These are phyloP conservation scores for Dryomyza anilis DNA, from an alignment of 2,888 invertebrate genomes.

Conservation along the genomic window DNA sequence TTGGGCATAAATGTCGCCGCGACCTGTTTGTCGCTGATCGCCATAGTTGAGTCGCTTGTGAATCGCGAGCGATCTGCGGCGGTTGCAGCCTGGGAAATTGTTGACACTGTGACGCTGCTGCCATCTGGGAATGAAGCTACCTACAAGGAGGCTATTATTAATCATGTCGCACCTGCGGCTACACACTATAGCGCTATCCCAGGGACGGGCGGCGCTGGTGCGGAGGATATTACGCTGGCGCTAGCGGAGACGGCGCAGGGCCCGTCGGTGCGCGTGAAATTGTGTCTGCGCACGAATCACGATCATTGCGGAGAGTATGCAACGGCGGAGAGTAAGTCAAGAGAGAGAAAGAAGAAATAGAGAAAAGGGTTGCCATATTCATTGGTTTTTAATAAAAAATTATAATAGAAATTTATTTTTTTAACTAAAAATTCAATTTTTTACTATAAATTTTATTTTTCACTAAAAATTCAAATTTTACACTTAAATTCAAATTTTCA, in stretches of 20 bases:
- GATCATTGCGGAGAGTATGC: slow-evolving; percentile 84
- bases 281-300: slow-evolving; percentile 80
- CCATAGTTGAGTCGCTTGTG: slow-evolving; percentile 74
- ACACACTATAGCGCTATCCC: slow-evolving; percentile 42
- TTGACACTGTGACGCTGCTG: slow-evolving; percentile 74
- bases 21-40: slow-evolving; percentile 78
- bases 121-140: slow-evolving; percentile 74
- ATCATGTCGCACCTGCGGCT: slow-evolving; percentile 61
- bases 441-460: background rate
- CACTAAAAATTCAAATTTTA: background rate
- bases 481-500: background rate
- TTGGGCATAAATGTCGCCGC: slow-evolving; percentile 79
- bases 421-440: background rate
- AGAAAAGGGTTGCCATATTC: background rate
- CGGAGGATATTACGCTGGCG: slow-evolving; percentile 66
- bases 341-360: background rate
- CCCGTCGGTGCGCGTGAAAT: slow-evolving; percentile 75
- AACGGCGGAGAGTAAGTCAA: slow-evolving; percentile 79
- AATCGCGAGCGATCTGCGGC: slow-evolving; percentile 64
- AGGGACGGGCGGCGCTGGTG: slow-evolving; percentile 64
- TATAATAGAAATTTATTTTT: background rate
- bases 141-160: slow-evolving; percentile 73
- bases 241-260: slow-evolving; percentile 64
- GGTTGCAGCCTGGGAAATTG: slow-evolving; percentile 71
- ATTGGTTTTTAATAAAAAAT: background rate